Evolutionary conservation across 2,113 vertebrate genomes (phyloP), one percentile per base, ranked within the genome.

Genomic region (Megalops atlanticus): DNA sequence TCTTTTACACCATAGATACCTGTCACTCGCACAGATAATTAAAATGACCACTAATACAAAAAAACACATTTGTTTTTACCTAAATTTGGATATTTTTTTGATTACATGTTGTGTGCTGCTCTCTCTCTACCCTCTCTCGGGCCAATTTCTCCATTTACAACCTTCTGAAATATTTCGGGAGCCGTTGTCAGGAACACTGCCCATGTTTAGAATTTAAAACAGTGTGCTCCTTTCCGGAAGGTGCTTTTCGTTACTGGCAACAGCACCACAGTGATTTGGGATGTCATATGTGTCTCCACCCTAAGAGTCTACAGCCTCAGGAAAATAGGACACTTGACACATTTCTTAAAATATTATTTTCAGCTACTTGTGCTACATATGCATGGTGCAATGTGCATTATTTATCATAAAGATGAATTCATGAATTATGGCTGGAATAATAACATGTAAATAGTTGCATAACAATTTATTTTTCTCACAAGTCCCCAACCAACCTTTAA

Each of bases 401-500:
- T 79, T 85, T 80, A 80, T 84, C 24, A 74, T 36, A 47, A 84
- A 74, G 71, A 33, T 43, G 43, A 6, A 36, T 74, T 77, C 45
- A 52, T 58, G 38, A 84, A 84, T 73, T 72, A 77, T 43, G 74
- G 21, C 39, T 54, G 43, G 39, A 45, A 58, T 79, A 76, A 82
- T 72, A 70, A 69, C 35, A 79, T 6, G 27, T 15, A 72, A 68
- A 72, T 41, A 64, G 40, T 73, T 77, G 38, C 41, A 24, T 79
- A 18, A 80, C 64, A n/a, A 77, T 18, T 70, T 47, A 4, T 43
- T 33, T 80, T 2, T 78, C 52, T n/a, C 49, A 77, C 41, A 43
- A 31, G 79, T 49, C 8, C 33, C 40, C 31, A 40, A 24, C 41
- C 33, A 18, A 68, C 54, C 41, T 39, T 16, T 77, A 74, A 68